phyloP scores from a whole-genome alignment of 2,888 invertebrate genomes.

The Tipula confusa region DNA sequence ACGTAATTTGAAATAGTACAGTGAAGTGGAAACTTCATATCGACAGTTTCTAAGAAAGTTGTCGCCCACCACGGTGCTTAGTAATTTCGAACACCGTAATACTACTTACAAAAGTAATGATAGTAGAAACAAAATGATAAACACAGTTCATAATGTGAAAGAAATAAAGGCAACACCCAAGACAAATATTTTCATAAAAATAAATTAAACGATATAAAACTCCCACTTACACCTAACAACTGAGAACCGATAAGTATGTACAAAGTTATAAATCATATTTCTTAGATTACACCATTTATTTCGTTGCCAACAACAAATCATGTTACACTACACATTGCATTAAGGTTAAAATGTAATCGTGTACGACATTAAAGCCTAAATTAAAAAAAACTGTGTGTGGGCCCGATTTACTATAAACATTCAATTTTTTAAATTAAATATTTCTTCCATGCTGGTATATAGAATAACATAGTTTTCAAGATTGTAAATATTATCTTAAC shows the following conservation, averaged over 20 bases:
- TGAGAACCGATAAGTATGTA: background rate
- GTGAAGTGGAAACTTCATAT: too few relatives aligned
- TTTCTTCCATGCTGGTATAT: background rate
- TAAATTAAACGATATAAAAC: background rate
- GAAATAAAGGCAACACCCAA: background rate
- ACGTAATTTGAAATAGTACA: too few relatives aligned
- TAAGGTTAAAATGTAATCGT: background rate
- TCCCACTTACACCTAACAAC: background rate
- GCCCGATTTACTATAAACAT: background rate
- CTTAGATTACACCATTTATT: background rate
- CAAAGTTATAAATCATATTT: background rate
- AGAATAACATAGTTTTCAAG: background rate
- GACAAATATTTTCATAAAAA: background rate
- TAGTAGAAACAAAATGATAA: background rate
- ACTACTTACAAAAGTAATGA: too few relatives aligned
- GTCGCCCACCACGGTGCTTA: too few relatives aligned
- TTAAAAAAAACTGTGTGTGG: background rate
- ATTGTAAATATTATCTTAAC: background rate
- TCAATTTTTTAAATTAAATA: background rate
- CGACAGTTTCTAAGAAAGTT: too few relatives aligned
- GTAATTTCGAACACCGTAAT: too few relatives aligned
- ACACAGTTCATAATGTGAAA: background rate
- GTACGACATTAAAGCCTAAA: background rate
- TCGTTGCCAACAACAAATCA: background rate
- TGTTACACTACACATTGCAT: background rate